Conservation (phyloP, 1,140 invertebrate species). For the Berghia stephanieae region DNA sequence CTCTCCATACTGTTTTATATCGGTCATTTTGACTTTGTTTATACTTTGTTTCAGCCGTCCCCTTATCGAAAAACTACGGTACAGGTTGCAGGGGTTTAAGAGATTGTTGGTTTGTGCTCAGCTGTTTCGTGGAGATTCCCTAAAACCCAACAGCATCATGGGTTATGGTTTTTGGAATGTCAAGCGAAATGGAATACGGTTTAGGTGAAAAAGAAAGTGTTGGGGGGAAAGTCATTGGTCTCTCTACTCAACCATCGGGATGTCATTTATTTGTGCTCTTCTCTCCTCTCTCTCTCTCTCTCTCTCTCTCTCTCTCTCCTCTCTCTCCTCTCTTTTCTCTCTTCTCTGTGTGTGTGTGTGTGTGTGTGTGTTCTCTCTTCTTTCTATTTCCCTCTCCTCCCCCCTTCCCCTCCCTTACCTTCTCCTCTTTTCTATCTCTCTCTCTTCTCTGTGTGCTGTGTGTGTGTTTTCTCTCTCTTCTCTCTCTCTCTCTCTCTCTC, state of each 20-base stretch:
- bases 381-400: neutral
- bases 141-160: neutral
- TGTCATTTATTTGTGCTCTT: no score
- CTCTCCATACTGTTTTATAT: no score
- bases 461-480: neutral
- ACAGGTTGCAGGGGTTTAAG: neutral
- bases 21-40: no score
- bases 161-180: constrained; percentile 13
- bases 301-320: constrained; percentile 2
- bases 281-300: neutral
- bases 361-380: neutral
- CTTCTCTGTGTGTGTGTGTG: constrained; percentile 7
- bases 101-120: constrained; percentile 11
- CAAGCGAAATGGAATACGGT: no score
- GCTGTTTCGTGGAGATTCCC: constrained; percentile 4
- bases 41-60: neutral
- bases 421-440: neutral
- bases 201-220: no score
- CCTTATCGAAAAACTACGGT: constrained; percentile 8
- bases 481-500: neutral
- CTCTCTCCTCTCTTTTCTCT: neutral
- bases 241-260: no score
- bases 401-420: neutral
- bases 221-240: no score
- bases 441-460: constrained; percentile 21